Evolutionary conservation across 2,888 invertebrate species (phyloP), one percentile per base, ranked within the genome.

Genomic region (Acrobasis repandana): DNA sequence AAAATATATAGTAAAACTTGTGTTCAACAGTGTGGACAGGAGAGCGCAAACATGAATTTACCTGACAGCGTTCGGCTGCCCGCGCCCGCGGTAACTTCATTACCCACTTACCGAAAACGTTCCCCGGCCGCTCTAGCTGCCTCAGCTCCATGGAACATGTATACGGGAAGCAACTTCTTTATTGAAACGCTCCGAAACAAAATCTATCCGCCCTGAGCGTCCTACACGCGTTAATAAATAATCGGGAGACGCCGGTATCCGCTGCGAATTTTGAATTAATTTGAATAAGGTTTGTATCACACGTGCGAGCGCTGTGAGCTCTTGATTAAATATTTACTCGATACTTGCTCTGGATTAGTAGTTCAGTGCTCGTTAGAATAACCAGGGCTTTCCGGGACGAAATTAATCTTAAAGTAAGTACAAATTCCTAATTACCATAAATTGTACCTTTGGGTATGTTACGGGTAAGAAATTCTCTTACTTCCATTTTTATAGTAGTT

Each of bases 221-320:
- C 33, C 51, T 58, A 56, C 46, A 51, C 33, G 56, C 50, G 54
- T 61, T 57, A 65, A 61, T 65, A 65, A 62, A 61, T 62, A 61
- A 64, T 56, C 56, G 46, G 51, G 47, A 58, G 58, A 56, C 48
- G 58, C 61, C 56, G 54, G 34, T 49, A 60, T 58, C 54, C 38
- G 43, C n/a, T 11, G 46, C 54, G 38, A 49, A 52, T 33, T 46
- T 10, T 49, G 36, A 33, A 62, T 61, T 60, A 63, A 64, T 61
- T 60, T 58, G 56, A 63, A 64, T 56, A 61, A 47, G 61, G 60
- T 56, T 51, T 52, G 63, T 61, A 16, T 47, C 28, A 56, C 50
- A 49, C 57, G 36, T 18, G 38, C 54, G 38, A 18, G 38, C 54
- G 28, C 16, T n/a, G 15, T 36, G 15, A 34, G 58, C 18, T 54